Evolutionary conservation across 2,888 invertebrate genomes (phyloP).

Genomic region (Cerceris ruficornis): DNA sequence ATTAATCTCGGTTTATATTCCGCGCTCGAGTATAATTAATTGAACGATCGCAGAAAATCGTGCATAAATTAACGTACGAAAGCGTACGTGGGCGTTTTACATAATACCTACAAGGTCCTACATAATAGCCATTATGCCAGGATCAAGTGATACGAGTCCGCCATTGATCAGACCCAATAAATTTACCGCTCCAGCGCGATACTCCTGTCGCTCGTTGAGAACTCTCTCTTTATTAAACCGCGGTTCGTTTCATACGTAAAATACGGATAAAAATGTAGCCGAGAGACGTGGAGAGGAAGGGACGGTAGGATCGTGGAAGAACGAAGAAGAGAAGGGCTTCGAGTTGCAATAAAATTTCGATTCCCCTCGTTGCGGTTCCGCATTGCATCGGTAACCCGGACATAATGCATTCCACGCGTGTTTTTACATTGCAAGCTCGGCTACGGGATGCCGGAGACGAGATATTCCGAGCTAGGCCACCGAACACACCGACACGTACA

Average conservation of each 20-base stretch:
- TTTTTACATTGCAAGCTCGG: constrained; percentile 38
- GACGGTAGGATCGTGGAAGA: not conserved
- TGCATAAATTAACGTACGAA: not conserved
- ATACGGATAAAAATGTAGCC: not conserved
- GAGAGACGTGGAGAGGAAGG: not conserved
- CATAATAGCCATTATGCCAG: constrained; percentile 12
- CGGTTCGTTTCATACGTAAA: too few species aligned
- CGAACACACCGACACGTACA: not conserved
- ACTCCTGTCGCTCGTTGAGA: constrained; percentile 19
- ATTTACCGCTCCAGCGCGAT: constrained; percentile 13
- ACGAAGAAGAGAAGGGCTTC: constrained; percentile 1
- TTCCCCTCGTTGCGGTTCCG: not conserved
- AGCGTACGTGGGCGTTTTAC: constrained; percentile 6
- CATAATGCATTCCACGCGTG: constrained; percentile 42
- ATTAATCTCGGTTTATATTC: not conserved
- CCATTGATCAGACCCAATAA: constrained; percentile 23
- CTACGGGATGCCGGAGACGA: constrained; percentile 20
- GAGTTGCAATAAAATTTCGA: constrained; percentile 23
- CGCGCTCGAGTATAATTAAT: too few species aligned
- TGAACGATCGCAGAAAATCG: too few species aligned
- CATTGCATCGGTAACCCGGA: constrained; percentile 1
- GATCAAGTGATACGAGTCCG: constrained; percentile 40
- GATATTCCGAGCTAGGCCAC: constrained; percentile 31
- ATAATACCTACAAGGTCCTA: constrained; percentile 19
- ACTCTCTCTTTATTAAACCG: too few species aligned